Conservation (phyloP, 2,888 invertebrate species). For the Epiblema foenella region DNA sequence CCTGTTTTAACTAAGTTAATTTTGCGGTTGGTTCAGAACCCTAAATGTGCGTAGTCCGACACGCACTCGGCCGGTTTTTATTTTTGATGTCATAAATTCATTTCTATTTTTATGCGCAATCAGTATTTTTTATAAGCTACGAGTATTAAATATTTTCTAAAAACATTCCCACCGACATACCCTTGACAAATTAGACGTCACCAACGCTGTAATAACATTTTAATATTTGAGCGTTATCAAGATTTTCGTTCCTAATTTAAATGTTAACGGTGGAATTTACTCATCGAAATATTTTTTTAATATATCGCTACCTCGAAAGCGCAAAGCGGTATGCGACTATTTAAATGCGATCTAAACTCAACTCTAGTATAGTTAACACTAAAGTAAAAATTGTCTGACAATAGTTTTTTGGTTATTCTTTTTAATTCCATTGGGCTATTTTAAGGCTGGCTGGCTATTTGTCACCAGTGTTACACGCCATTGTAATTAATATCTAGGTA, state of each 20-base stretch:
- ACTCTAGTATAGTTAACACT: neutral
- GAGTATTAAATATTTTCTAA: no score
- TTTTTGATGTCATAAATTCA: no score
- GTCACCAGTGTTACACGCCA: constrained; percentile 38
- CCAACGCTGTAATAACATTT: constrained; percentile 34
- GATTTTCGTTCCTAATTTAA: constrained; percentile 40
- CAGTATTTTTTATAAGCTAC: no score
- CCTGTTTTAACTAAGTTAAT: no score
- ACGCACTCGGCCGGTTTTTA: no score
- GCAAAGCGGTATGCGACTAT: neutral
- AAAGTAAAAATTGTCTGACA: neutral
- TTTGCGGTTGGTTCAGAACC: no score
- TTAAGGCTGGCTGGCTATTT: constrained; percentile 31
- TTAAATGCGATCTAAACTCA: neutral
- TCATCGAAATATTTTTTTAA: constrained; percentile 41
- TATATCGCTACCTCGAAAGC: neutral
- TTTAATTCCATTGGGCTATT: constrained; percentile 7
- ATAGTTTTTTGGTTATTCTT: neutral
- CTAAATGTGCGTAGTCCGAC: no score
- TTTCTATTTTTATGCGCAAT: no score
- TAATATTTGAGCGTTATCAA: constrained; percentile 41
- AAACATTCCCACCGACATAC: neutral
- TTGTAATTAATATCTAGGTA: constrained; percentile 25
- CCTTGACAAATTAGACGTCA: constrained; percentile 31
- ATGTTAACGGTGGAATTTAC: constrained; percentile 39